phyloP scores from a whole-genome alignment of 2,888 invertebrate species.

The Spodoptera exigua region DNA sequence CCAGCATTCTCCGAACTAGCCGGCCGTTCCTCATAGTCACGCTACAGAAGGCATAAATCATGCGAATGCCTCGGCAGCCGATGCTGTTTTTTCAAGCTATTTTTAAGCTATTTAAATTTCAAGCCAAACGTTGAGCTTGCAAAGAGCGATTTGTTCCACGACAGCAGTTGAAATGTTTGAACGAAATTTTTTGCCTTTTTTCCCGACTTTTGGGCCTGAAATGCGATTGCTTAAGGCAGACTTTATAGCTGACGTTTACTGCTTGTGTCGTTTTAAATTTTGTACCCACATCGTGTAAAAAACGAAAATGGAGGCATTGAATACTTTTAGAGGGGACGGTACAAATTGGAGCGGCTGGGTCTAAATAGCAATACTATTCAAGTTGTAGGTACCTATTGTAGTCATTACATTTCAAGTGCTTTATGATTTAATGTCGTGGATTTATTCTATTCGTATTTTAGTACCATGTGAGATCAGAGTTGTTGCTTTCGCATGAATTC shows the following conservation, averaged over 20 bases:
- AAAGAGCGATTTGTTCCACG: slow-evolving; percentile 68
- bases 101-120: slow-evolving; percentile 72
- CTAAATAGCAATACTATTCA: too few relatives aligned
- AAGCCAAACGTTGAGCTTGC: slow-evolving; percentile 68
- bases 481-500: not conserved
- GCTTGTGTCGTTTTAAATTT: slow-evolving; percentile 41
- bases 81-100: slow-evolving; percentile 60
- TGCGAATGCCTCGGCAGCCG: slow-evolving; percentile 66
- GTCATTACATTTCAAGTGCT: too few relatives aligned
- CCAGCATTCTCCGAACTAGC: slow-evolving; percentile 77
- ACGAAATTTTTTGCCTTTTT: slow-evolving; percentile 32
- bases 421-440: too few relatives aligned
- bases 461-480: not conserved
- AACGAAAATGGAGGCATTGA: slow-evolving; percentile 21
- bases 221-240: slow-evolving; percentile 47
- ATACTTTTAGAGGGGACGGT: slow-evolving; percentile 26
- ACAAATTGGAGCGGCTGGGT: slow-evolving; percentile 16
- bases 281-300: slow-evolving; percentile 31
- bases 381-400: too few relatives aligned
- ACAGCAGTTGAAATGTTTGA: slow-evolving; percentile 56
- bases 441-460: not conserved
- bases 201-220: slow-evolving; percentile 45
- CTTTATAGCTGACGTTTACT: slow-evolving; percentile 50
- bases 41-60: slow-evolving; percentile 78
- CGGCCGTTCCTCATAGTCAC: slow-evolving; percentile 75